Evolutionary conservation across 2,888 invertebrate species (phyloP), one percentile per base, ranked within the genome.

Genomic region (Adelognathus sp.): DNA sequence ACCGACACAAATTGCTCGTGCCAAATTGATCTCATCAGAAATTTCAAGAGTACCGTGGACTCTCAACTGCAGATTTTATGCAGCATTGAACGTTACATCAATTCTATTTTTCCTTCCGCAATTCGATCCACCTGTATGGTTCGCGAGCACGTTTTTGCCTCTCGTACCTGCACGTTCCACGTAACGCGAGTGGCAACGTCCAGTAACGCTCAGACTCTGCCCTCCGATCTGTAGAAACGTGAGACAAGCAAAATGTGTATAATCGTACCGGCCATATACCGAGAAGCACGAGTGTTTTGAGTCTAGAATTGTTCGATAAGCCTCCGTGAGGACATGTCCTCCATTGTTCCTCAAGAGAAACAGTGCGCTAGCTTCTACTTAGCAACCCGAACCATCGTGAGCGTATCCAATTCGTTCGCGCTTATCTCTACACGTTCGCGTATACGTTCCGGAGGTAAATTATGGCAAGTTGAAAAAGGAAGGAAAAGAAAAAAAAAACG

Each of bases 241-340:
- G 71, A 71, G 31, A 33, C 50, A 27, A 29, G 27, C 18, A 36
- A 21, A 60, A 18, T 60, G 21, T 60, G 11, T 21, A 7, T 16
- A 39, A 61, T 18, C 11, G 11, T 54, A 3, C 11, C 24, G 21
- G 16, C 14, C 33, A n/a, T n/a, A n/a, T 50, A 31, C 31, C 52
- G 24, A 63, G 52, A 72, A 41, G 36, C 36, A 36, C 27, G 72
- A 31, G 27, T 56, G 63, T 56, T 63, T 56, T 54, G 41, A 54
- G 54, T 41, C 44, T 24, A 64, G 33, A 44, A 72, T 41, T 44
- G 39, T 72, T 72, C 54, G 63, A 72, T 64, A 63, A 63, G 63
- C 54, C 63, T 33, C 24, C 31, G n/a, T n/a, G 54, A 44, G 41
- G 63, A 64, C 72, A 31, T 18, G 63, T 63, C 39, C n/a, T 14